A percentile compares a stretch with the other conserved stretches of the same genome.
Evolutionary conservation across 1,140 invertebrate genomes (phyloP).

Genomic region (Colletes gigas): DNA sequence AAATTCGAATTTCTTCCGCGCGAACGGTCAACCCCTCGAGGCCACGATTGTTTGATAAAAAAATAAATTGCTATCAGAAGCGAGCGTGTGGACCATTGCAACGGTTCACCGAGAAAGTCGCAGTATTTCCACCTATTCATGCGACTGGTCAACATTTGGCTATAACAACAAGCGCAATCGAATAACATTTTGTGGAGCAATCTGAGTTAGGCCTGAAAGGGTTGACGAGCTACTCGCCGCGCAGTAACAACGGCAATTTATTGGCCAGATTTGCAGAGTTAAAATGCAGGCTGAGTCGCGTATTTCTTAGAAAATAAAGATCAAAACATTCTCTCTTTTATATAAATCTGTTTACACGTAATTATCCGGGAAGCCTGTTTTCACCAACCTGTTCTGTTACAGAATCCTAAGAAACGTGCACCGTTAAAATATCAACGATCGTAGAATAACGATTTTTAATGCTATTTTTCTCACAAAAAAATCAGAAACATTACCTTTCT

Average conservation of each 20-base stretch:
- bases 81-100: background rate
- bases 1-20: background rate
- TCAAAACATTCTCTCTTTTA: no score
- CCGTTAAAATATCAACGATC: no score
- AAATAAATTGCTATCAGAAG: conserved; percentile 44
- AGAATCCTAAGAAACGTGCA: no score
- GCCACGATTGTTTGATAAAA: conserved; percentile 16
- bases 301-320: no score
- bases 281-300: background rate
- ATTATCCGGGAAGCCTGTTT: no score
- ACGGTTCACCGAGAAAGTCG: background rate
- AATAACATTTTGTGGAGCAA: conserved; percentile 26
- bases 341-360: no score
- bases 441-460: no score
- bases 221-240: background rate
- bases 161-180: conserved; percentile 39
- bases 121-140: background rate
- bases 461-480: no score
- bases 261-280: background rate
- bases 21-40: conserved; percentile 2
- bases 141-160: conserved; percentile 18
- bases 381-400: no score
- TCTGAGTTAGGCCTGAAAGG: background rate
- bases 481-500: no score
- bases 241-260: background rate